Conservation (phyloP, 2,888 invertebrate genomes). For the Tenthredo mesomela region DNA sequence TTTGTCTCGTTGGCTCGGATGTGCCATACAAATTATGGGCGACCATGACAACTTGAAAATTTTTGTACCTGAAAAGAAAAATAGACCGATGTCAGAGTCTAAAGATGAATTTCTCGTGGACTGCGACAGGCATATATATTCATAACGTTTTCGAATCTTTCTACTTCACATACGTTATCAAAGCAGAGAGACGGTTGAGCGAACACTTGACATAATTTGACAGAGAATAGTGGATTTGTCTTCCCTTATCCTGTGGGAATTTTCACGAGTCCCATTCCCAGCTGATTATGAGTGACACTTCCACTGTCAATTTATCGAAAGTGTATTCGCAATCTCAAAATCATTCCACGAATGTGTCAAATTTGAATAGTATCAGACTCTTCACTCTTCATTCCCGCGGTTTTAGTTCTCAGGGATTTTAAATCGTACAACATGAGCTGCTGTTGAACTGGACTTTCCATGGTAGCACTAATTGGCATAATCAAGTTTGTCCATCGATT, state of each 20-base stretch:
- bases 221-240: background rate
- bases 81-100: background rate
- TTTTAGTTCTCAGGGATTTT: background rate
- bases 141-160: background rate
- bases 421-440: background rate
- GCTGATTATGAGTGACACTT: conserved; percentile 9
- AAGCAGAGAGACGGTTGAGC: background rate
- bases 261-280: background rate
- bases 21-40: background rate
- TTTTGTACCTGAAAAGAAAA: conserved; percentile 27
- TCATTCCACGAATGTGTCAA: conserved; percentile 21
- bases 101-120: background rate
- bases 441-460: background rate
- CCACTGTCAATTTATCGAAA: conserved; percentile 20
- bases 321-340: conserved; percentile 1
- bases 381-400: background rate
- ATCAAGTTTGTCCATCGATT: conserved; percentile 6
- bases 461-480: background rate
- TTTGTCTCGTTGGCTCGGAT: conserved; percentile 25
- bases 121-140: background rate
- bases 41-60: conserved; percentile 37
- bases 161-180: background rate
- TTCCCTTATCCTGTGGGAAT: conserved; percentile 7
- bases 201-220: conserved; percentile 22
- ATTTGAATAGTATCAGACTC: background rate